phyloP scores from a whole-genome alignment of 1,140 invertebrate genomes.

The Macrosteles quadrilineatus region DNA sequence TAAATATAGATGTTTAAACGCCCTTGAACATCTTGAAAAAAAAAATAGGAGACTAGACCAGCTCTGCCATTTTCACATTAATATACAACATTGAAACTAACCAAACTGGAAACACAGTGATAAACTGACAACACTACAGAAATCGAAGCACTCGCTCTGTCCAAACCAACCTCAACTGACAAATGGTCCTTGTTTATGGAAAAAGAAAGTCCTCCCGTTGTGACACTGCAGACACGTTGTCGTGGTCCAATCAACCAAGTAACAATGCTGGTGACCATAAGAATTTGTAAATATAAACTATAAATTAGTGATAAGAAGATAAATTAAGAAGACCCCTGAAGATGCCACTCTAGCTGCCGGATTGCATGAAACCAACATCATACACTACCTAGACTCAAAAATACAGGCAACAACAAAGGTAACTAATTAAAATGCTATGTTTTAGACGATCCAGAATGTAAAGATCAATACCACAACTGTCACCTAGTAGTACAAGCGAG shows the following conservation, averaged over 20 bases:
- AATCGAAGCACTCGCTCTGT: background rate
- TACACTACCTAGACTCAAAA: background rate
- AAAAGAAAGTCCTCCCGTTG: too few relatives aligned
- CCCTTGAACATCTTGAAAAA: background rate
- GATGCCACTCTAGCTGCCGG: background rate
- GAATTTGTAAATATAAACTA: background rate
- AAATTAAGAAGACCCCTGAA: background rate
- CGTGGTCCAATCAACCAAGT: background rate
- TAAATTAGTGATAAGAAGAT: background rate
- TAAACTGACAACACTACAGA: too few relatives aligned
- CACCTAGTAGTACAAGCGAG: conserved; percentile 73
- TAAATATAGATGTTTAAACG: background rate
- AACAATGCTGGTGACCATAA: background rate
- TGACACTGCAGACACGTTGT: too few relatives aligned
- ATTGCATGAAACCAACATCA: background rate
- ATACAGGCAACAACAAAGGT: background rate
- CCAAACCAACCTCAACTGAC: too few relatives aligned
- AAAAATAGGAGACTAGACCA: background rate
- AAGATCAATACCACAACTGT: conserved; percentile 73
- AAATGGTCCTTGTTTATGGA: too few relatives aligned
- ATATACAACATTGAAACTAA: too few relatives aligned
- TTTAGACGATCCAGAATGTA: conserved; percentile 53
- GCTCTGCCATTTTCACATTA: background rate
- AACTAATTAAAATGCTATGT: background rate
- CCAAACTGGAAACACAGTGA: too few relatives aligned